These are phyloP conservation scores for Amphiura filiformis DNA, from an alignment of 35 echinoderm and acorn worm species.

Conservation along the genomic window DNA sequence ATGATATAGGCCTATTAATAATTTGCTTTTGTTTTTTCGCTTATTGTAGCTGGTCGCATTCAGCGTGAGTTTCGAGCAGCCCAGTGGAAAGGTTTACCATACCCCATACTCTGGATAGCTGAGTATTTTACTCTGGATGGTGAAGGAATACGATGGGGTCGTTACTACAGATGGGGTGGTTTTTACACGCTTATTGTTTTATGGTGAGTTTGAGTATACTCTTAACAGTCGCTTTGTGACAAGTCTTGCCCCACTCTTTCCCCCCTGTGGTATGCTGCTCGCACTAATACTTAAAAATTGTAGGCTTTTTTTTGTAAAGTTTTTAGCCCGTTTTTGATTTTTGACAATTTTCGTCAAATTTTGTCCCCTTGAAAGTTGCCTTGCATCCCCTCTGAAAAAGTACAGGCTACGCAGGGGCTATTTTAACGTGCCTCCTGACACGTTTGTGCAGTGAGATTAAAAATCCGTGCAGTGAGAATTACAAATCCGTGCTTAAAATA, in stretches of 20 bases:
- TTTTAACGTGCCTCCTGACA: no score
- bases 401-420: no score
- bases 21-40: no score
- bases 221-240: neutral
- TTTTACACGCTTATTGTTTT: constrained; percentile 49
- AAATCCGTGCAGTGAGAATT: no score
- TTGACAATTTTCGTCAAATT: no score
- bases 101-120: constrained; percentile 63
- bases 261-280: no score
- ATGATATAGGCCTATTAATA: no score
- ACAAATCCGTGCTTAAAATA: no score
- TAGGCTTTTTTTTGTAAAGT: neutral
- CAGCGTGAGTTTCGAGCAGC: constrained; percentile 66
- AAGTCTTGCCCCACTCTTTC: no score
- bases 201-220: constrained; percentile 48
- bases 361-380: no score
- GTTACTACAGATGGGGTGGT: constrained; percentile 59
- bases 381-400: no score
- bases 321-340: neutral
- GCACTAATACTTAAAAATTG: neutral
- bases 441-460: no score
- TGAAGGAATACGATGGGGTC: constrained; percentile 73
- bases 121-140: constrained; percentile 83
- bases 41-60: constrained; percentile 58
- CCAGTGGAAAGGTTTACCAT: constrained; percentile 54